A percentile compares a stretch with the other conserved stretches of the same genome.
These are phyloP conservation scores for Pagrus major DNA, from an alignment of 2,113 vertebrate genomes.

Conservation along the genomic window DNA sequence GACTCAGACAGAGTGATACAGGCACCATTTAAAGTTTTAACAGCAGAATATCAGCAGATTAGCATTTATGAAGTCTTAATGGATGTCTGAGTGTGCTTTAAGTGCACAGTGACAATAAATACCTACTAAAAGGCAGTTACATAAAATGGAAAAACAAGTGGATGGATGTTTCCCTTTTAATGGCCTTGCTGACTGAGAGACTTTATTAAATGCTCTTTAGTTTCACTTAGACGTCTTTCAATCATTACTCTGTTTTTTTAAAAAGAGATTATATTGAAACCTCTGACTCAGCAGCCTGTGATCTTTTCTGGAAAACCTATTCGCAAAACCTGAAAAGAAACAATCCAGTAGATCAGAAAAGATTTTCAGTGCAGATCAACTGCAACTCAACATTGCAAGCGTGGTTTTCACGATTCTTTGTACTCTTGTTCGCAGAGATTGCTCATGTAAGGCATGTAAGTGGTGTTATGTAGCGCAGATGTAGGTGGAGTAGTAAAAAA, in stretches of 20 bases:
- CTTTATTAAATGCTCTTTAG: constrained; percentile 38
- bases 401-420: constrained; percentile 4
- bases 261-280: constrained; percentile 19
- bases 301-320: constrained; percentile 1
- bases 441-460: constrained; percentile 6
- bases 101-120: constrained; percentile 34
- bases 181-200: constrained; percentile 35
- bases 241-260: background rate
- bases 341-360: background rate
- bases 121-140: constrained; percentile 13
- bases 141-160: constrained; percentile 44
- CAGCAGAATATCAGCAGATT: constrained; percentile 5
- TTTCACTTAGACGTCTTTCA: constrained; percentile 36
- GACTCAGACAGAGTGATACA: background rate
- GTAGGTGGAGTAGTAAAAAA: constrained; percentile 1
- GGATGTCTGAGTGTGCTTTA: constrained; percentile 27
- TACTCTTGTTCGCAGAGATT: constrained; percentile 23
- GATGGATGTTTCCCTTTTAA: constrained; percentile 47
- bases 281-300: background rate
- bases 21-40: background rate
- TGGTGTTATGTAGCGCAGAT: background rate
- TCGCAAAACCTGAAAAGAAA: background rate
- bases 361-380: background rate
- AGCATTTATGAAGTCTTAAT: constrained; percentile 28
- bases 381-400: background rate